Evolutionary conservation across 2,888 invertebrate species (phyloP).

Genomic region (Chrysomela aeneicollis): DNA sequence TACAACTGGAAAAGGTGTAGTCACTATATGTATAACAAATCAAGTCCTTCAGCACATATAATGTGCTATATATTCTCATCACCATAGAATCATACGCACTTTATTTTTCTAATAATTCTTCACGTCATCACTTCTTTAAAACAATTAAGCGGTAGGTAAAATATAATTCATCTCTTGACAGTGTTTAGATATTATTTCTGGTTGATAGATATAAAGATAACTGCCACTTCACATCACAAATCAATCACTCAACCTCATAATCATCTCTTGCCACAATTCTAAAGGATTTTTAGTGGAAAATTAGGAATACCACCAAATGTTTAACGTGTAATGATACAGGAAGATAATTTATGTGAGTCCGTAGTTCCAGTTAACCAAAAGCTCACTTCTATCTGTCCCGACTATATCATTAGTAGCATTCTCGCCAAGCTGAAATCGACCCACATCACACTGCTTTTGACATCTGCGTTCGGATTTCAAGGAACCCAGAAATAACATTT

Average conservation of each 20-base stretch:
- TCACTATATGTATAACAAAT: too few relatives aligned
- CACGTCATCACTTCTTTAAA: too few relatives aligned
- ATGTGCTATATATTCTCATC: too few relatives aligned
- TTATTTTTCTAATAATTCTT: too few relatives aligned
- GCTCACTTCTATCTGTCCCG: slow-evolving; percentile 4
- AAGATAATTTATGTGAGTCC: background rate
- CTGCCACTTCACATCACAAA: background rate
- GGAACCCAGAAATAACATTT: background rate
- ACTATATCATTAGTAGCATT: background rate
- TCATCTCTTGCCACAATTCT: slow-evolving; percentile 1
- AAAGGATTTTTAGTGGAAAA: background rate
- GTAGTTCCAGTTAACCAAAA: background rate
- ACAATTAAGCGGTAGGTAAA: too few relatives aligned
- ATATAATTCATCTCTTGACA: too few relatives aligned
- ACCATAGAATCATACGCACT: too few relatives aligned
- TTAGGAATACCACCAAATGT: background rate
- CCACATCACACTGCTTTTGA: slow-evolving; percentile 1
- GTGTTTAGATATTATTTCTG: too few relatives aligned
- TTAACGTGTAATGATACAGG: background rate
- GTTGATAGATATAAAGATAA: background rate
- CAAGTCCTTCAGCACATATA: too few relatives aligned
- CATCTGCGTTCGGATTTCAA: background rate
- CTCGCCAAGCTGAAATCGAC: background rate
- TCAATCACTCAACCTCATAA: background rate
- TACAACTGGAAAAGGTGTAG: too few relatives aligned